Evolutionary conservation across 2,113 vertebrate genomes (phyloP).

Genomic region (Carollia perspicillata): DNA sequence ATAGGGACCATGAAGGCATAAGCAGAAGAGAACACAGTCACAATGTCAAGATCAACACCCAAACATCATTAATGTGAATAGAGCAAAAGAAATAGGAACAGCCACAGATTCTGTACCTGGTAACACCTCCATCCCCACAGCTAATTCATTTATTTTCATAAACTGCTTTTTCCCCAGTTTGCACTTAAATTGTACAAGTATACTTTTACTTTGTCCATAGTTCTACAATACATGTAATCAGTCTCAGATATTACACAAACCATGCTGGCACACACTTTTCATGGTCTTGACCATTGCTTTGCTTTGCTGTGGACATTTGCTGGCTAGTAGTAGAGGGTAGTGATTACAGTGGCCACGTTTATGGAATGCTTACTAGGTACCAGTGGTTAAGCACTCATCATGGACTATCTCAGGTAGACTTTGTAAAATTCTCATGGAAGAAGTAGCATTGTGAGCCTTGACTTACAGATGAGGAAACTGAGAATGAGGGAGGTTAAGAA

Average conservation of each 20-base stretch:
- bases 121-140: neutral
- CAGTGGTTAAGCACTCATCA: neutral
- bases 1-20: neutral
- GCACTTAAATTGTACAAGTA: neutral
- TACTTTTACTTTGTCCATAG: neutral
- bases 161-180: neutral
- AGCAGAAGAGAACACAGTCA: neutral
- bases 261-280: neutral
- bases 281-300: neutral
- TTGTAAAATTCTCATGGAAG: neutral
- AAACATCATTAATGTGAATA: neutral
- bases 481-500: neutral
- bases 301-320: neutral
- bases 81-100: neutral
- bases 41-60: neutral
- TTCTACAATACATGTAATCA: neutral
- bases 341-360: neutral
- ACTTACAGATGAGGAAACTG: neutral
- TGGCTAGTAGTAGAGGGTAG: neutral
- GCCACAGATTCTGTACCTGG: neutral
- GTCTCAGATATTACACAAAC: neutral
- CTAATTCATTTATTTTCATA: neutral
- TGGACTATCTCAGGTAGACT: neutral
- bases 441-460: neutral
- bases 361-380: neutral